Evolutionary conservation across 2,797 vertebrate genomes (phyloP), one percentile per base, ranked within the genome.

Genomic region (Philypnodon macrostomus): DNA sequence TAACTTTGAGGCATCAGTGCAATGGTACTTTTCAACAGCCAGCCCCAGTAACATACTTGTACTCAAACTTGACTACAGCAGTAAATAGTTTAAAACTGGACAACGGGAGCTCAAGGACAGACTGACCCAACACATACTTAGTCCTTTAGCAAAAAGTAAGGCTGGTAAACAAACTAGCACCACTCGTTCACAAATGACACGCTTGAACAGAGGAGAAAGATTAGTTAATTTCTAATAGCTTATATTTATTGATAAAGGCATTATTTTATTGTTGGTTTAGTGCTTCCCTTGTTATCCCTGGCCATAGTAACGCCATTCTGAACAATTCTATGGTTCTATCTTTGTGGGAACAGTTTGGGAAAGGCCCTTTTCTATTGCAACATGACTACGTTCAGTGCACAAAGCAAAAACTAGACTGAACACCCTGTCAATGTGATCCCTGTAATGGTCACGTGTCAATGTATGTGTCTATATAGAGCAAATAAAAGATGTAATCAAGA

Each of bases 1-100:
- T 15, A 4, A 12, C 14, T 13, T 47, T 53, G 39, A n/a, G 39
- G 58, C 39, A 46, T 58, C 26, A 49, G 39, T 44, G 50, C 53
- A 36, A 4, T 36, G 15, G 16, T 17, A 33, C n/a, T 1, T 15
- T n/a, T 14, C n/a, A 33, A 33, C 8, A 44, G 21, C 14, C 18
- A 4, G 37, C 14, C 37, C n/a, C n/a, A n/a, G n/a, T n/a, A n/a
- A n/a, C n/a, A n/a, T n/a, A n/a, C 14, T 29, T 7, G 12, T n/a
- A 16, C 18, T 35, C 23, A 21, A 11, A 41, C 26, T 14, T 49
- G 37, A n/a, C n/a, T n/a, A n/a, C n/a, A n/a, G n/a, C n/a, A n/a
- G n/a, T 26, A n/a, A 13, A 47, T 16, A 19, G 12, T 27, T 2
- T 15, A 8, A 23, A 42, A 51, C 26, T 19, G 24, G 23, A 8